These are phyloP conservation scores for Ectemnius continuus DNA, from an alignment of 2,888 invertebrate genomes.

Conservation along the genomic window DNA sequence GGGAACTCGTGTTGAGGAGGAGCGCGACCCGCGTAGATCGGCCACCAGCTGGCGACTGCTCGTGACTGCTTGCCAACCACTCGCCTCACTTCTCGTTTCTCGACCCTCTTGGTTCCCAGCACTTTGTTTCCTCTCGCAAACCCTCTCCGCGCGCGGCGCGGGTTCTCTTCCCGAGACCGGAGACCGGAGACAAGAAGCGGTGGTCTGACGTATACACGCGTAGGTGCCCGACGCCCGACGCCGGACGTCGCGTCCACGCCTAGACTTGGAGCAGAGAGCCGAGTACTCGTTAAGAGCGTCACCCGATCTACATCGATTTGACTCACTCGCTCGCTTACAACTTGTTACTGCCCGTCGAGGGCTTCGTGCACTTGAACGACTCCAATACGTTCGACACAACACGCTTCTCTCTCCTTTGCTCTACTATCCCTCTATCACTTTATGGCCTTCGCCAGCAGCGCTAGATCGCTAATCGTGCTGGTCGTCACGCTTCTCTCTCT, in stretches of 20 bases:
- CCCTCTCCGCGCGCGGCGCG: conserved; percentile 35
- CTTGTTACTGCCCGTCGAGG: neutral
- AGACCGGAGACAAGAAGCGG: no score
- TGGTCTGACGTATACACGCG: no score
- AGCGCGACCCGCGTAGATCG: conserved; percentile 61
- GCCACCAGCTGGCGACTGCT: conserved; percentile 72
- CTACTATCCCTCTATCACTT: no score
- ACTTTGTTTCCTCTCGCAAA: conserved; percentile 44
- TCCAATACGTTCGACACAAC: no score
- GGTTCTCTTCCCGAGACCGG: no score
- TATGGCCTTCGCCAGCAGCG: no score
- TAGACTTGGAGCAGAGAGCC: conserved; percentile 56
- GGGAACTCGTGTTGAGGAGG: neutral
- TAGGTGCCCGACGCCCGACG: no score
- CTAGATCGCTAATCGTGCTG: no score
- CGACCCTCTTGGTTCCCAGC: conserved; percentile 12
- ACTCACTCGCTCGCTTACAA: neutral
- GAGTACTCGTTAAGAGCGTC: conserved; percentile 12
- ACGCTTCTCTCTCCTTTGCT: no score
- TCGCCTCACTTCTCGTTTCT: conserved; percentile 13
- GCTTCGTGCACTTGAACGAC: no score
- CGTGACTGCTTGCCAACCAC: conserved; percentile 23
- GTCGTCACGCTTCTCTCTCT: no score
- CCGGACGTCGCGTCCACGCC: conserved; percentile 1
- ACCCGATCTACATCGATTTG: conserved; percentile 14